Conservation (phyloP, 2,888 invertebrate genomes). For the Strigamia transsilvanica region DNA sequence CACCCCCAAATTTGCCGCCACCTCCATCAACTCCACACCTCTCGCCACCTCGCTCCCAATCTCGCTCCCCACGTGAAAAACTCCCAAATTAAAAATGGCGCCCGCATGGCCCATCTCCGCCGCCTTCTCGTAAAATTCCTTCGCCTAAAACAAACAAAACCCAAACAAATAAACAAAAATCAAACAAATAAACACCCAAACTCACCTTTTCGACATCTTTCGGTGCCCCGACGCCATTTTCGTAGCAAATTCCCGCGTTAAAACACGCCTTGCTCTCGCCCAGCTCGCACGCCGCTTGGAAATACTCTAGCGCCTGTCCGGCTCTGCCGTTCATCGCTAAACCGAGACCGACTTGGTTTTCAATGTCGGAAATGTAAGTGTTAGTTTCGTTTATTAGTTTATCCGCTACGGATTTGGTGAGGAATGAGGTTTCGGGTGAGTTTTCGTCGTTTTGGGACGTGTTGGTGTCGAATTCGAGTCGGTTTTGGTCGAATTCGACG, state of each 20-base stretch:
- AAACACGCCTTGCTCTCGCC: constrained; percentile 68
- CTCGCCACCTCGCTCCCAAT: not conserved
- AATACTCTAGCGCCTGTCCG: not conserved
- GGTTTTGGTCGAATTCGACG: too few species aligned
- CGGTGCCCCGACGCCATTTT: constrained; percentile 72
- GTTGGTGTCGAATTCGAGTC: too few species aligned
- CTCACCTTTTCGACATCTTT: constrained; percentile 70
- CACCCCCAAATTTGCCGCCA: not conserved
- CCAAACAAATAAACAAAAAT: not conserved
- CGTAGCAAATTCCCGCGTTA: constrained; percentile 76
- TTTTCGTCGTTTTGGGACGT: too few species aligned
- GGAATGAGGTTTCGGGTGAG: too few species aligned
- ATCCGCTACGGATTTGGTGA: too few species aligned
- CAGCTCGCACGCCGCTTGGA: constrained; percentile 60
- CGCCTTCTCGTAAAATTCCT: constrained; percentile 72
- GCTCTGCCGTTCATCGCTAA: not conserved
- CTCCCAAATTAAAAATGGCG: constrained; percentile 75
- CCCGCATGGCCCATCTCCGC: constrained; percentile 72
- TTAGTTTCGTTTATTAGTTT: not conserved
- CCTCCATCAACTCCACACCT: not conserved
- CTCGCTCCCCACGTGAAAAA: constrained; percentile 73
- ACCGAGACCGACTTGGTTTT: not conserved
- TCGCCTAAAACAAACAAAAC: constrained; percentile 68
- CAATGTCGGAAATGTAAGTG: not conserved
- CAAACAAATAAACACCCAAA: too few species aligned